Base-by-base conservation (phyloP, 2,797 vertebrate genomes). In the Lerista edwardsae region DNA sequence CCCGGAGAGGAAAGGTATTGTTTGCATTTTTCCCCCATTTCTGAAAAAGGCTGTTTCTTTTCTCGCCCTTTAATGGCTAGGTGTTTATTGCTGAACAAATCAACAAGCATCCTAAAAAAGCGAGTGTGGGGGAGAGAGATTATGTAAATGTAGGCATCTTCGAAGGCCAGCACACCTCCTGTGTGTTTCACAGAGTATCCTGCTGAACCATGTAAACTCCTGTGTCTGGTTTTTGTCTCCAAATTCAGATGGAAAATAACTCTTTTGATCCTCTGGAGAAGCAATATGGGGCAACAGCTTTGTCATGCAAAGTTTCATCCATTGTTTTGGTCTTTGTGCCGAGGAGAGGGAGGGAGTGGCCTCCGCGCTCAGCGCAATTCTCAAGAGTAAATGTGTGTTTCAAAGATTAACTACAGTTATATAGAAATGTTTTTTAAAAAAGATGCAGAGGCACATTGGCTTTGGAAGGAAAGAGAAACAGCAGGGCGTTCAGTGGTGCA, bases 381-480 rank as follows among this genome's bases (percentile, higher is more conserved):
- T 64, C 64, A 25, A 29, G 71, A 75, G 72, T 68, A 83, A 61
- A 65, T 64, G 74, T 84, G 77, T 79, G 62, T 57, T 84, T 84
- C 72, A 87, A 76, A 72, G 77, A 84, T 80, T 87, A 80, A 85
- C 39, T 61, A n/a, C n/a, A n/a, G n/a, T n/a, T 68, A 39, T 71
- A 2, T n/a, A 87, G 79, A 44, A 44, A 44, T 44, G 4, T 31
- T 69, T 74, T 27, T 61, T 61, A n/a, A 47, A 75, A 79, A 73
- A 71, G 55, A 36, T 15, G 59, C 39, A 47, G 62, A 68, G n/a
- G 61, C 61, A 61, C 62, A n/a, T 47, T 83, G 62, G 64, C 71
- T 68, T 79, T 83, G 76, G 68, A 80, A 69, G 55, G 77, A 80
- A 75, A 61, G 34, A 75, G 12, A 64, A 80, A 84, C 55, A 72